A percentile compares a stretch with the other conserved stretches of the same genome.
These are phyloP conservation scores for Drosophila paulistorum DNA, from an alignment of 1,140 invertebrate species.

Conservation along the genomic window DNA sequence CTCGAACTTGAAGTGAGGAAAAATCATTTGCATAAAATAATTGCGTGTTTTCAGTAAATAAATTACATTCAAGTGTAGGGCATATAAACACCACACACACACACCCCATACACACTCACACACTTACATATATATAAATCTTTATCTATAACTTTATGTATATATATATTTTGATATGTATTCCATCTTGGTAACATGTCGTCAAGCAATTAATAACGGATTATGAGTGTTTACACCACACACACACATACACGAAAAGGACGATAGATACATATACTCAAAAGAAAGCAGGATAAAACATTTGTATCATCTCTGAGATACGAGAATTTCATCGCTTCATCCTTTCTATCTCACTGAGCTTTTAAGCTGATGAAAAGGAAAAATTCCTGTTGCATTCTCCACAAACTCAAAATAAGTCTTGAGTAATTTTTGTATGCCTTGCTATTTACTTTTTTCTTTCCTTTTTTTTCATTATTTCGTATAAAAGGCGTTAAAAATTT, in stretches of 20 bases:
- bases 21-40: conserved; percentile 79
- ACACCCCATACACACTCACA: conserved; percentile 31
- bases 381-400: conserved; percentile 45
- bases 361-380: conserved; percentile 73
- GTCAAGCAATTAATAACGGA: conserved; percentile 77
- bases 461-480: too few relatives aligned
- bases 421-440: conserved; percentile 26
- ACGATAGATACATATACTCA: not conserved
- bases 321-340: conserved; percentile 25
- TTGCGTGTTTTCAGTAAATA: conserved; percentile 79
- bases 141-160: conserved; percentile 26
- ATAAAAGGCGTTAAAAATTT: too few relatives aligned
- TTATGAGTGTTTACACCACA: conserved; percentile 59
- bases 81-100: conserved; percentile 34
- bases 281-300: not conserved
- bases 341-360: conserved; percentile 38
- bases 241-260: not conserved
- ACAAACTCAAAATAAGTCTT: conserved; percentile 24
- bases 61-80: conserved; percentile 64
- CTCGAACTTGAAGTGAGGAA: conserved; percentile 48
- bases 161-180: conserved; percentile 5
- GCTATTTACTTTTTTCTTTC: conserved; percentile 5
- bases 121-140: conserved; percentile 14
- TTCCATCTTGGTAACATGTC: conserved; percentile 63
- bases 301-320: not conserved